A percentile compares a stretch with the other conserved stretches of the same genome.
Evolutionary conservation across 2,113 vertebrate genomes (phyloP).

Genomic region (Polyodon spathula): DNA sequence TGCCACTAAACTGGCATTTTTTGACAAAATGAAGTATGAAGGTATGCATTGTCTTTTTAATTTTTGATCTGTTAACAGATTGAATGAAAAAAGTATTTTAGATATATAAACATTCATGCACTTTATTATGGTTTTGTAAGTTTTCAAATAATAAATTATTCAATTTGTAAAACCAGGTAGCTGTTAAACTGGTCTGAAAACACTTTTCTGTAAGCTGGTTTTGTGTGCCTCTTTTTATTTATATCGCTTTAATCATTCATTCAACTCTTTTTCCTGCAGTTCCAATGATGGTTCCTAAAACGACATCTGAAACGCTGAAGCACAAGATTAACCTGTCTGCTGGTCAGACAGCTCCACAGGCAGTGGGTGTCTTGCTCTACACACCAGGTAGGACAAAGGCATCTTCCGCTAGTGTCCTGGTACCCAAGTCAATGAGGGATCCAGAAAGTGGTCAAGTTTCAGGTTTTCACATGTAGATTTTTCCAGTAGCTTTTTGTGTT

Average conservation of each 20-base stretch:
- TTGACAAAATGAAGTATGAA: conserved; percentile 73
- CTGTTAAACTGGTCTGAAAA: too few species aligned
- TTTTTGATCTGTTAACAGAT: neutral
- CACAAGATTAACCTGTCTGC: conserved; percentile 86
- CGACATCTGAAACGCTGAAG: conserved; percentile 77
- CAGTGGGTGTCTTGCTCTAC: conserved; percentile 76
- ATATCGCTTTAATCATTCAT: neutral
- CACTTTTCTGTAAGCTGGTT: too few species aligned
- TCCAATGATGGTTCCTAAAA: conserved; percentile 68
- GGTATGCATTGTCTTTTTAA: conserved; percentile 44
- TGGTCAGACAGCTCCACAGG: conserved; percentile 62
- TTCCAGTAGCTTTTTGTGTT: too few species aligned
- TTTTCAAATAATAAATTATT: too few species aligned
- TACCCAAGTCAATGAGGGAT: neutral
- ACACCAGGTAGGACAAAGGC: conserved; percentile 64
- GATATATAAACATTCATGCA: too few species aligned
- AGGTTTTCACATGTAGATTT: neutral
- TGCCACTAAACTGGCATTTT: conserved; percentile 75
- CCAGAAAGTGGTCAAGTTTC: neutral
- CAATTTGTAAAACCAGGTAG: too few species aligned
- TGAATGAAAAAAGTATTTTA: neutral
- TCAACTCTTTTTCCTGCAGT: conserved; percentile 39
- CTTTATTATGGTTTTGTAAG: too few species aligned
- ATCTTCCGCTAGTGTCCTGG: neutral
- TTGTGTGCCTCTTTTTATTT: neutral